Evolutionary conservation across 2,888 invertebrate species (phyloP), one percentile per base, ranked within the genome.

Genomic region (Papilio protenor): DNA sequence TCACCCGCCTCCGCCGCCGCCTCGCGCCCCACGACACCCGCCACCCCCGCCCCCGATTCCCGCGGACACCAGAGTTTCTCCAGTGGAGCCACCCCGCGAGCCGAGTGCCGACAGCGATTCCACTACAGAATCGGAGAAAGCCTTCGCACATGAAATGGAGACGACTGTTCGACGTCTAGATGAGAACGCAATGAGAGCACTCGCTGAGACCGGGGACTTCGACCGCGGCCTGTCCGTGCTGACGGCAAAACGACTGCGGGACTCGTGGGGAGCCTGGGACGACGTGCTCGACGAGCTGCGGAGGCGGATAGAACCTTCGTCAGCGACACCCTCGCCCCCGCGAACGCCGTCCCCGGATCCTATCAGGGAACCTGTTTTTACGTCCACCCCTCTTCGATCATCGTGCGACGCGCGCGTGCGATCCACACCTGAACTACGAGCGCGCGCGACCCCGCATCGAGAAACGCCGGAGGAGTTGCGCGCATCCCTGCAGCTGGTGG

Each of bases 371-470:
- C 94, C 95, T 49, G 91, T 91, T 71, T 95, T 95, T 77, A 95
- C 96, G 2, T 96, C 96, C 77, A 96, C 96, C 27, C 96, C 96
- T 73, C 93, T 96, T 18, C 95, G 96, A 2, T 87, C 96, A 10
- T 87, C 88, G 11, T 70, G 75, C n/a, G 92, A 92, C 83, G 94
- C 91, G 21, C 88, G 93, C 40, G 94, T 94, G 21, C 89, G 94
- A 64, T 95, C 94, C 4, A 97, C 97, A 10, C 97, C 97, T 0
- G 96, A 97, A 87, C 87, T 97, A 69, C 85, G 95, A 84, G 85
- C 95, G 82, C 89, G 91, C 49, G 87, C 89, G 12, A 92, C 95
- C 12, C 90, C 90, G 81, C 94, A 84, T 59, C 92, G 87, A 83
- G 89, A 95, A 86, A 86, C 91, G 16, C 94, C 94, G 79, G 96